These are phyloP conservation scores for Apis dorsata DNA, from an alignment of 1,140 invertebrate genomes.

Conservation along the genomic window DNA sequence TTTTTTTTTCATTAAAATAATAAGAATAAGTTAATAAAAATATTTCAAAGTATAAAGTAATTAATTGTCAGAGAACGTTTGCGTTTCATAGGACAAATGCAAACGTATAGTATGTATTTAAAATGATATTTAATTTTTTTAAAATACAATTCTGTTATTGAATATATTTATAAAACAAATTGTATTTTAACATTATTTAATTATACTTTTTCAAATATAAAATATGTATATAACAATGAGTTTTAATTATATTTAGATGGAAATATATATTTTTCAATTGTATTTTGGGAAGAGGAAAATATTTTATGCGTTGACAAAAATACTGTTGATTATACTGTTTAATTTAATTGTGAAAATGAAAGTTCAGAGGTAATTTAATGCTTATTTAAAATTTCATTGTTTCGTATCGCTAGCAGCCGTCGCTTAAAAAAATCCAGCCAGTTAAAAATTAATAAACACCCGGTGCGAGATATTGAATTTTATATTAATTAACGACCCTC, in stretches of 20 bases:
- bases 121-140: too few relatives aligned
- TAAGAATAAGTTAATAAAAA: neutral
- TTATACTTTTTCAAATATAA: too few relatives aligned
- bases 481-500: neutral
- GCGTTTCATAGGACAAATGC: too few relatives aligned
- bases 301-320: neutral
- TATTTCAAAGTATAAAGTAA: too few relatives aligned
- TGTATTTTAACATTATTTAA: too few relatives aligned
- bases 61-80: too few relatives aligned
- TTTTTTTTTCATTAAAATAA: neutral
- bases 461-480: neutral
- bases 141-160: too few relatives aligned
- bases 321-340: neutral
- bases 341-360: neutral
- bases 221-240: too few relatives aligned
- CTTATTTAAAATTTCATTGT: neutral
- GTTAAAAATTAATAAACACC: neutral
- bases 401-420: neutral
- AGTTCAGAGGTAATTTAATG: neutral
- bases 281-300: neutral
- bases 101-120: too few relatives aligned
- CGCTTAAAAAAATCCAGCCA: neutral
- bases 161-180: too few relatives aligned
- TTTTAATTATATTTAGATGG: neutral
- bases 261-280: neutral